Evolutionary conservation across 2,888 invertebrate species (phyloP).

Genomic region (Spialia ferax): DNA sequence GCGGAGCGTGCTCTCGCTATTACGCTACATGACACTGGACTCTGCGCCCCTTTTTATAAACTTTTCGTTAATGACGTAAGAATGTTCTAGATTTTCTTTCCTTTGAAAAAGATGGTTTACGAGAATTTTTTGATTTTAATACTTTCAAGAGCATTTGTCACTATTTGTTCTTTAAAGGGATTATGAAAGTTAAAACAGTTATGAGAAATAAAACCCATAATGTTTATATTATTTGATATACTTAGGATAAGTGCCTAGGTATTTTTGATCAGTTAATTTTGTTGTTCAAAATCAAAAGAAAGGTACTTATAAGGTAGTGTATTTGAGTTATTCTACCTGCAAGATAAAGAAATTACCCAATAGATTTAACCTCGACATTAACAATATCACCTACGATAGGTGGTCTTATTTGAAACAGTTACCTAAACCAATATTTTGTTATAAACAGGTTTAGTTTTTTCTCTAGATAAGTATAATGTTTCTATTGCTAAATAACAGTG

Average conservation of each 20-base stretch:
- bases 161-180: no score
- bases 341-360: no score
- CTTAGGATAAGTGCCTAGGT: no score
- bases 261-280: no score
- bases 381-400: neutral
- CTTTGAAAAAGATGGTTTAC: neutral
- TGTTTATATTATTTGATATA: no score
- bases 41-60: slow-evolving; percentile 29
- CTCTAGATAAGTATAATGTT: neutral
- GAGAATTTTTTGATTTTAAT: no score
- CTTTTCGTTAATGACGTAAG: slow-evolving; percentile 31
- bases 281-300: no score
- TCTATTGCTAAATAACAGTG: neutral
- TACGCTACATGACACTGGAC: slow-evolving; percentile 42
- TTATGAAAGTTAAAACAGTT: no score
- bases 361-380: slow-evolving; percentile 4
- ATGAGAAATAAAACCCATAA: no score
- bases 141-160: no score
- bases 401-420: neutral
- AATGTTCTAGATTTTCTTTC: slow-evolving; percentile 21
- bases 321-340: no score
- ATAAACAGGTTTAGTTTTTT: neutral
- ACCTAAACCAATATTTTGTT: neutral
- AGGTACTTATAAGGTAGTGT: no score
- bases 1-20: slow-evolving; percentile 43